phyloP scores from a whole-genome alignment of 2,888 invertebrate species.

The Pemphredon lugubris region DNA sequence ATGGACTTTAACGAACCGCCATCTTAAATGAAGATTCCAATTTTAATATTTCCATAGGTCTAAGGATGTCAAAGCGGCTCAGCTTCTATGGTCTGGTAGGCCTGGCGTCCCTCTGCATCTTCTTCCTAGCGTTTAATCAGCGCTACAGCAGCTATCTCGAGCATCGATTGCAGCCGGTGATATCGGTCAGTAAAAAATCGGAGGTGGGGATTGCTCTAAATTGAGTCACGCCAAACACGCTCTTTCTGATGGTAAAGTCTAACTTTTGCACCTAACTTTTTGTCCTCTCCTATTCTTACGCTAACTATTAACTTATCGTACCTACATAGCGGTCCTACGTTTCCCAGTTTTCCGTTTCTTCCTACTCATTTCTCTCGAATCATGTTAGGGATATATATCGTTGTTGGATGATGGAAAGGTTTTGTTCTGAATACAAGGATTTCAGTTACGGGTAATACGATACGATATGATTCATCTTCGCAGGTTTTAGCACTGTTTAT shows the following conservation, averaged over 20 bases:
- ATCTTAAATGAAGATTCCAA: too few relatives aligned
- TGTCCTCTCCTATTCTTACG: slow-evolving; percentile 47
- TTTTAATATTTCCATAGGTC: slow-evolving; percentile 60
- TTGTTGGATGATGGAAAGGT: too few relatives aligned
- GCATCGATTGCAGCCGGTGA: slow-evolving; percentile 75
- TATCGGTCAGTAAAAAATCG: slow-evolving; percentile 74
- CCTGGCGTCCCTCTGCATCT: slow-evolving; percentile 78
- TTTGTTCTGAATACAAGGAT: too few relatives aligned
- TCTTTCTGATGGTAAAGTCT: slow-evolving; percentile 66
- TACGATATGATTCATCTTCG: too few relatives aligned
- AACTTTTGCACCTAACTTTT: slow-evolving; percentile 64
- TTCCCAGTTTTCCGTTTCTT: slow-evolving; percentile 42
- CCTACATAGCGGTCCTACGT: slow-evolving; percentile 40
- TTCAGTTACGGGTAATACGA: too few relatives aligned
- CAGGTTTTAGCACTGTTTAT: too few relatives aligned
- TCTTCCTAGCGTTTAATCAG: slow-evolving; percentile 78
- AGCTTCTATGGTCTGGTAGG: slow-evolving; percentile 78
- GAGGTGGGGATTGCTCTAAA: slow-evolving; percentile 66
- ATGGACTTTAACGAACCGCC: background rate
- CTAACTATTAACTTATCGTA: slow-evolving; percentile 43
- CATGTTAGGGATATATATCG: background rate
- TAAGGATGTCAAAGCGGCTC: slow-evolving; percentile 76
- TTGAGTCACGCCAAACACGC: slow-evolving; percentile 68
- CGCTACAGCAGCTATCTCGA: slow-evolving; percentile 77
- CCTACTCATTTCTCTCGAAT: slow-evolving; percentile 9